A percentile compares a stretch with the other conserved stretches of the same genome.
Evolutionary conservation across 1,140 invertebrate species (phyloP).

Genomic region (Cotesia vestalis): DNA sequence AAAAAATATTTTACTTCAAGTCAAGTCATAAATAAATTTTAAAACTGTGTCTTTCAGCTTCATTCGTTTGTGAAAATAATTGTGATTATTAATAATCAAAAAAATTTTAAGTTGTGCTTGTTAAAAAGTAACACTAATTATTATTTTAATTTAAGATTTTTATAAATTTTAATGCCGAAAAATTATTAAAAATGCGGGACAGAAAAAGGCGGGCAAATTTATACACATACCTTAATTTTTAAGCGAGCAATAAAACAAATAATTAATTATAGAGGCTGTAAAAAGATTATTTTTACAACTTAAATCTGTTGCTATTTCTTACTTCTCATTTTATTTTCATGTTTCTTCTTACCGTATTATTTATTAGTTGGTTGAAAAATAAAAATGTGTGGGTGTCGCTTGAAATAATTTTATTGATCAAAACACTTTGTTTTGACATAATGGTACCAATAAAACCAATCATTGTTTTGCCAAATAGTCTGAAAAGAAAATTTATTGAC

Average conservation of each 20-base stretch:
- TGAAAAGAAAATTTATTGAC: constrained; percentile 20
- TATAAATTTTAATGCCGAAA: neutral
- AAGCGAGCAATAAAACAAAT: constrained; percentile 8
- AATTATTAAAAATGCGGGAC: neutral
- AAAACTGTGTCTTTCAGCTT: neutral
- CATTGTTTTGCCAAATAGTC: neutral
- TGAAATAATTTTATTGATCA: constrained; percentile 23
- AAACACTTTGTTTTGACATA: constrained; percentile 22
- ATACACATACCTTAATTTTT: neutral
- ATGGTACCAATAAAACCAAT: constrained; percentile 2
- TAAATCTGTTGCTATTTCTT: constrained; percentile 19
- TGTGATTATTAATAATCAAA: neutral
- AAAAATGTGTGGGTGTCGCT: constrained; percentile 2
- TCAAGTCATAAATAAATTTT: neutral
- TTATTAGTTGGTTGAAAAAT: constrained; percentile 25
- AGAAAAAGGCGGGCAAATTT: neutral
- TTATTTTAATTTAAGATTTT: neutral
- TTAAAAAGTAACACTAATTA: neutral
- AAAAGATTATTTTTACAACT: constrained; percentile 13
- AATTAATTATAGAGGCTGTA: constrained; percentile 1
- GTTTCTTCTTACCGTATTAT: constrained; percentile 15
- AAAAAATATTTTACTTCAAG: neutral
- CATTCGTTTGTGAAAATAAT: neutral
- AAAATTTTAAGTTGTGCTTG: neutral
- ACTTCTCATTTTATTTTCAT: constrained; percentile 12